Evolutionary conservation across 2,888 invertebrate genomes (phyloP).

Genomic region (Hemithea aestivaria): DNA sequence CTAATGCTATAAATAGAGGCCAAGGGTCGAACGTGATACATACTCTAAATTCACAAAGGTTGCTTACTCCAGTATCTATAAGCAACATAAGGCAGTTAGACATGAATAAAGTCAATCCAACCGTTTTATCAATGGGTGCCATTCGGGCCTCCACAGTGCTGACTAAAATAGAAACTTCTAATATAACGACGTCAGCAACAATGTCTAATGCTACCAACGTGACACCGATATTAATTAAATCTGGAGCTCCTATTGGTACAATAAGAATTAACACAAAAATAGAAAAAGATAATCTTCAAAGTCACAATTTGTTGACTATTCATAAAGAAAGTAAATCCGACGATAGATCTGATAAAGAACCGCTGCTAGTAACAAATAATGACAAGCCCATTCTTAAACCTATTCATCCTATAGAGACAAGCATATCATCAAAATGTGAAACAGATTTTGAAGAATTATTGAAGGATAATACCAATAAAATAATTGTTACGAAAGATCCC

Average conservation of each 20-base stretch:
- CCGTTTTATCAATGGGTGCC: slow-evolving; percentile 62
- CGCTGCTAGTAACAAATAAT: slow-evolving; percentile 11
- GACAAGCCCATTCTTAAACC: slow-evolving; percentile 29
- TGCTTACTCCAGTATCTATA: slow-evolving; percentile 52
- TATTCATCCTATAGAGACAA: slow-evolving; percentile 26
- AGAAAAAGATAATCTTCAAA: slow-evolving; percentile 36
- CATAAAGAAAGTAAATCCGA: slow-evolving; percentile 27
- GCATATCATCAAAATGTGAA: slow-evolving; percentile 53
- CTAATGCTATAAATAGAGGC: slow-evolving; percentile 45
- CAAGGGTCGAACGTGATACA: slow-evolving; percentile 64
- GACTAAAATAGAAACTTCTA: slow-evolving; percentile 53
- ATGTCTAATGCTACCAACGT: slow-evolving; percentile 55
- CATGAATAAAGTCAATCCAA: slow-evolving; percentile 50
- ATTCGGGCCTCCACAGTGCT: slow-evolving; percentile 56
- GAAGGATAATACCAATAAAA: slow-evolving; percentile 73
- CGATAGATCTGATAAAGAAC: slow-evolving; percentile 24
- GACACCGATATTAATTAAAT: slow-evolving; percentile 61
- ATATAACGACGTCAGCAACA: slow-evolving; percentile 40
- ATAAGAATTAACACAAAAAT: slow-evolving; percentile 47
- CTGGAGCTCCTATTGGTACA: slow-evolving; percentile 39
- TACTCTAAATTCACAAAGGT: slow-evolving; percentile 55
- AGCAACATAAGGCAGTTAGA: slow-evolving; percentile 59
- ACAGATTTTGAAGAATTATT: slow-evolving; percentile 74
- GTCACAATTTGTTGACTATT: slow-evolving; percentile 2
- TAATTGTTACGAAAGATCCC: slow-evolving; percentile 63